Evolutionary conservation across 1,140 invertebrate species (phyloP), one percentile per base, ranked within the genome.

Genomic region (Limonius californicus): DNA sequence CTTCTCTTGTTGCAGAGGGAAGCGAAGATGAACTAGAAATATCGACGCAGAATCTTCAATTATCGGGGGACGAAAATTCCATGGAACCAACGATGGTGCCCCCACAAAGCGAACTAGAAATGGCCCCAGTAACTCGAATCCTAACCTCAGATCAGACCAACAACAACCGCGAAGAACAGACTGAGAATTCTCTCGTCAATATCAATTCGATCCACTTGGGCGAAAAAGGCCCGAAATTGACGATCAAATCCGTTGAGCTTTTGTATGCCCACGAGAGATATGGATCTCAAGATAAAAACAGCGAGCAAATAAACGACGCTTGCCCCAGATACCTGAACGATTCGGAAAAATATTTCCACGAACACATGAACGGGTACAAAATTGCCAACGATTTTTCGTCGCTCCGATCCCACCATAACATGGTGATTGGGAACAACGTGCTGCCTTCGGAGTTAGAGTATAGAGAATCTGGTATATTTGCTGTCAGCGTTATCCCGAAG

Each of bases 381-480:
- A n/a, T n/a, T n/a, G 2, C n/a, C 2, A 19, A 12, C 20, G 45
- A 50, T 11, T 55, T 55, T 32, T 55, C 53, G 4, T 8, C 53
- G 4, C 53, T 19, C 3, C 4, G 16, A 18, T 39, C 35, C 7
- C 35, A 39, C 11, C 35, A 39, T 9, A 39, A 14, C 11, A 14
- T 39, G n/a, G 2, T 21, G 3, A 19, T 50, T 19, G 15, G 15
- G 3, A 50, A 18, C 16, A 19, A 55, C 30, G 21, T 57, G 0
- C n/a, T 80, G 14, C 78, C 82, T 8, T 65, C 72, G 61, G 81
- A 84, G 63, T 68, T 85, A 62, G 83, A 85, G 65, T 59, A 85
- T 54, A 71, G 78, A 21, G 74, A 77, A 2, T 82, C 81, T 19
- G 85, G 85, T 7, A 79, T 86, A 54, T 85, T 81, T 74, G 78